Conservation (phyloP, 1,140 invertebrate genomes). For the Drosophila nigromelanica region DNA sequence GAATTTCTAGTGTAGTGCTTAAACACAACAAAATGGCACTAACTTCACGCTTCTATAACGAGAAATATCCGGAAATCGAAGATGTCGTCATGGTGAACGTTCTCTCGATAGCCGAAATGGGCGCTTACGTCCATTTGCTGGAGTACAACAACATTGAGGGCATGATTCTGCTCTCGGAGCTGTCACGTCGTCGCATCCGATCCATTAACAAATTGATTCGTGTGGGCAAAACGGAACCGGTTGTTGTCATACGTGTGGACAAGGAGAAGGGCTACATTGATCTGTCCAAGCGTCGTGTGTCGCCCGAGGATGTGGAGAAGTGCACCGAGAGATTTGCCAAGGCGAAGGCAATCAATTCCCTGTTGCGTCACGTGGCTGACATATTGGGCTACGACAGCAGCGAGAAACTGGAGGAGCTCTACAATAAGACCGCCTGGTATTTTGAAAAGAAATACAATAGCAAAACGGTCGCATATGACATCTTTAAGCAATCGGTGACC, state of each 20-base stretch:
- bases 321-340: constrained; percentile 99
- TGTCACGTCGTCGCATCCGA: constrained; percentile 98
- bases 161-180: constrained; percentile 97
- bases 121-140: constrained; percentile 98
- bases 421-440: constrained; percentile 99
- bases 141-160: constrained; percentile 99
- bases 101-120: constrained; percentile 99
- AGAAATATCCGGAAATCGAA: constrained; percentile 98
- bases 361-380: constrained; percentile 98
- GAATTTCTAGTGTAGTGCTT: constrained; percentile 40
- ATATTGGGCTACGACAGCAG: constrained; percentile 95
- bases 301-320: constrained; percentile 98
- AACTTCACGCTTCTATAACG: constrained; percentile 98
- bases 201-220: constrained; percentile 99
- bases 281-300: constrained; percentile 99
- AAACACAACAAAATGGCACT: constrained; percentile 90
- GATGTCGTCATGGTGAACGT: constrained; percentile 99
- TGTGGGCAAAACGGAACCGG: constrained; percentile 99
- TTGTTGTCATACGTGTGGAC: constrained; percentile 99
- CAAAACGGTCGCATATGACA: constrained; percentile 97
- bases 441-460: constrained; percentile 99
- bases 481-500: constrained; percentile 98
- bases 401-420: constrained; percentile 97
- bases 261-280: constrained; percentile 99
- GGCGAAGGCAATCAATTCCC: constrained; percentile 99